A percentile compares a stretch with the other conserved stretches of the same genome.
These are phyloP conservation scores for Colaptes auratus DNA, from an alignment of 2,113 vertebrate species.

Conservation along the genomic window DNA sequence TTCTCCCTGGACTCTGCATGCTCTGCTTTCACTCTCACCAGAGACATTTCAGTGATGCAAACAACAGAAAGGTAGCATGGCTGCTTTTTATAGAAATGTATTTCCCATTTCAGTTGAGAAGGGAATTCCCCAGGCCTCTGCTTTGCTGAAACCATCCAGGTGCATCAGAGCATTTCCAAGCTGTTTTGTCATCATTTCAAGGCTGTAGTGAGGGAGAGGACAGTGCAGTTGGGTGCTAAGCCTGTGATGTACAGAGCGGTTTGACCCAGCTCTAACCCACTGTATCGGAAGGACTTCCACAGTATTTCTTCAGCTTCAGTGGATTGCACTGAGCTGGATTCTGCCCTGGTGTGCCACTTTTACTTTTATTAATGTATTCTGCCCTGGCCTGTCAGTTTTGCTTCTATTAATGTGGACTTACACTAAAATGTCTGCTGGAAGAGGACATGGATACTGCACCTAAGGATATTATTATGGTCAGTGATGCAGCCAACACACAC, in stretches of 20 bases:
- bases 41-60: background rate
- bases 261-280: background rate
- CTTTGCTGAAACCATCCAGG: conserved; percentile 24
- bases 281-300: background rate
- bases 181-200: conserved; percentile 25
- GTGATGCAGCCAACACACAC: conserved; percentile 41
- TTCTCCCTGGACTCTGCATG: background rate
- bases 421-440: conserved; percentile 25
- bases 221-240: background rate
- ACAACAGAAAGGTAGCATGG: background rate
- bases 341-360: background rate
- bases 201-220: background rate
- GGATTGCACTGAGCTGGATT: background rate
- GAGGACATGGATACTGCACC: background rate
- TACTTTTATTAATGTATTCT: too few relatives aligned
- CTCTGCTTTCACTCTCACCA: background rate
- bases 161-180: conserved; percentile 30
- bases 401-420: background rate
- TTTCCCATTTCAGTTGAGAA: background rate
- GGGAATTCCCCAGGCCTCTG: background rate
- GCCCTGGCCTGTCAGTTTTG: background rate
- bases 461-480: conserved; percentile 12
- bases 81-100: background rate
- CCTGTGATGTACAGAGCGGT: background rate
- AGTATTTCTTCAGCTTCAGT: background rate